Evolutionary conservation across 1,140 invertebrate genomes (phyloP), one percentile per base, ranked within the genome.

Genomic region (Holotrichia oblita): DNA sequence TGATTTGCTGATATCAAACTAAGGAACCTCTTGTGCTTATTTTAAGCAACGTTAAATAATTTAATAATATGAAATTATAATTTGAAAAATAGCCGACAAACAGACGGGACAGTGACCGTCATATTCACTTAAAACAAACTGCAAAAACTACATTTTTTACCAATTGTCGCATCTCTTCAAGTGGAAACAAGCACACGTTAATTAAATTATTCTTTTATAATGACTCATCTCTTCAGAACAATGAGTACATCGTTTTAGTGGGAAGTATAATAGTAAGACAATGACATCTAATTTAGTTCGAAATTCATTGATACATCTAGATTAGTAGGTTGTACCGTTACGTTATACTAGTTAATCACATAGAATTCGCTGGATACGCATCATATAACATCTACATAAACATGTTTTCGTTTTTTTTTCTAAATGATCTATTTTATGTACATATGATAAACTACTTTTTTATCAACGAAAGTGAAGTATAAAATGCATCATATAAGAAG

Each of bases 291-390:
- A 17, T 6, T 6, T 55, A 44, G n/a, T 14, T 44, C 14, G 48
- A 55, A 17, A 55, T 17, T 55, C 17, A 55, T 55, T 55, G 17
- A 55, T 55, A 55, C 48, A 55, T 17, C 48, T 55, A 55, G 48
- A 55, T 55, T 17, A 55, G 14, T 55, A 55, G 48, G 48, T 55
- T 55, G 48, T 55, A 55, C 48, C 48, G 48, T 55, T 55, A 55
- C 14, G 14, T 0, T n/a, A 17, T n/a, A 14, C 14, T n/a, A 55
- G n/a, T 55, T 55, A 55, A 17, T 55, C 7, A 34, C 4, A 4
- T 34, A 2, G 27, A 34, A 34, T 55, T 55, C n/a, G 6, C 6
- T 55, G 14, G 12, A 48, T 42, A 3, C 41, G n/a, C n/a, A n/a
- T n/a, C n/a, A 34, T 34, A n/a, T 34, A 4, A 34, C 1, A 34